These are phyloP conservation scores for Acanthaster planci DNA, from an alignment of 35 echinoderm and acorn worm genomes.

Conservation along the genomic window DNA sequence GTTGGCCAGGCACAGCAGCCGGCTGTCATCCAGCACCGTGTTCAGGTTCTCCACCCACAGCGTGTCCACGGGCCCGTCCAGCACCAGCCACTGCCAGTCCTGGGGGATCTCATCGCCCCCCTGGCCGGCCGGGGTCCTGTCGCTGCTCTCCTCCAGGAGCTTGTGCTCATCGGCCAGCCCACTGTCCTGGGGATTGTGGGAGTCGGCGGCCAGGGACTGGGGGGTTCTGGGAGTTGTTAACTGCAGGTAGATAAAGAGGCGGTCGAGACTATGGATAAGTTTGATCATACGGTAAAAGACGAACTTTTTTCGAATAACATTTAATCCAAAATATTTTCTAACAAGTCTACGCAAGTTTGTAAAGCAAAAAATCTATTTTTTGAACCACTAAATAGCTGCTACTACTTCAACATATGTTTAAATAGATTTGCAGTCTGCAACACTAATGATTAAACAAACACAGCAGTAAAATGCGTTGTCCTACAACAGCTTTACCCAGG, in stretches of 20 bases:
- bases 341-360: no score
- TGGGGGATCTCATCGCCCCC: conserved; percentile 64
- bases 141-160: conserved; percentile 14
- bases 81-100: conserved; percentile 92
- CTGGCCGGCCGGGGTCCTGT: background rate
- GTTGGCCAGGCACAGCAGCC: conserved; percentile 92
- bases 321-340: no score
- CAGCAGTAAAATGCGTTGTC: no score
- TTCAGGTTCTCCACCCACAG: conserved; percentile 98
- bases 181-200: background rate
- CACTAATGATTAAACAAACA: no score
- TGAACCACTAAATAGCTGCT: no score
- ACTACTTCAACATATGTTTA: no score
- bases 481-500: no score
- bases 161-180: conserved; percentile 32
- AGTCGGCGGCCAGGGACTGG: conserved; percentile 6
- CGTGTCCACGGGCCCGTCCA: conserved; percentile 96
- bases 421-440: no score
- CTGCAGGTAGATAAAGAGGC: background rate
- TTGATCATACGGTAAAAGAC: no score
- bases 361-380: no score
- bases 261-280: no score
- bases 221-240: background rate
- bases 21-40: conserved; percentile 91
- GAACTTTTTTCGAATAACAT: no score